These are phyloP conservation scores for Phylloscopus trochiloides DNA, from an alignment of 2,113 vertebrate species.

Conservation along the genomic window DNA sequence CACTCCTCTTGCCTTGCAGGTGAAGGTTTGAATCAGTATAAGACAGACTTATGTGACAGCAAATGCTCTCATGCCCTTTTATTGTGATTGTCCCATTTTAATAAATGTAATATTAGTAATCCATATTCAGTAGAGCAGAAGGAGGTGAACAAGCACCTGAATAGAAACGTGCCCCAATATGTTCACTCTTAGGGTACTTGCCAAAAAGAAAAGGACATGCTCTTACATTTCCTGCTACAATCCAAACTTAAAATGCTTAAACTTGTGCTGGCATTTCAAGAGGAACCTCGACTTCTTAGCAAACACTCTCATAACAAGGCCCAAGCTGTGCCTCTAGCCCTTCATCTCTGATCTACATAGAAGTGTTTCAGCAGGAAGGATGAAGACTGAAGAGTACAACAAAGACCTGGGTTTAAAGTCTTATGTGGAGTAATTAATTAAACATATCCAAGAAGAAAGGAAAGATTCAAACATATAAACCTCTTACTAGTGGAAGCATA, in stretches of 20 bases:
- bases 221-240: background rate
- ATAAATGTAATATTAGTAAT: background rate
- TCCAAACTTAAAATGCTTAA: background rate
- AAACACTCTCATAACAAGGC: background rate
- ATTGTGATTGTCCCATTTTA: background rate
- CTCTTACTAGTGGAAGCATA: background rate
- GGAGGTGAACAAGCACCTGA: background rate
- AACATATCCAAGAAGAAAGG: background rate
- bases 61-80: background rate
- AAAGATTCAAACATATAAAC: background rate
- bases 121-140: background rate
- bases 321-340: background rate
- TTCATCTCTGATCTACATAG: background rate
- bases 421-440: background rate
- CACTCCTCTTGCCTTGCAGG: background rate
- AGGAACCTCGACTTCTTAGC: background rate
- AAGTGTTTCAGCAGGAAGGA: background rate
- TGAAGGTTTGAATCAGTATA: background rate
- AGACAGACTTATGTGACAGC: background rate
- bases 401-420: background rate
- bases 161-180: background rate
- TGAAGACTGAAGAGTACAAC: background rate
- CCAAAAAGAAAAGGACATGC: accelerated
- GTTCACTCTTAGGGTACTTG: background rate
- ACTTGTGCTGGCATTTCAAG: background rate